Base-by-base conservation (phyloP, 2,888 invertebrate genomes). In the Hyppa rectilinea region DNA sequence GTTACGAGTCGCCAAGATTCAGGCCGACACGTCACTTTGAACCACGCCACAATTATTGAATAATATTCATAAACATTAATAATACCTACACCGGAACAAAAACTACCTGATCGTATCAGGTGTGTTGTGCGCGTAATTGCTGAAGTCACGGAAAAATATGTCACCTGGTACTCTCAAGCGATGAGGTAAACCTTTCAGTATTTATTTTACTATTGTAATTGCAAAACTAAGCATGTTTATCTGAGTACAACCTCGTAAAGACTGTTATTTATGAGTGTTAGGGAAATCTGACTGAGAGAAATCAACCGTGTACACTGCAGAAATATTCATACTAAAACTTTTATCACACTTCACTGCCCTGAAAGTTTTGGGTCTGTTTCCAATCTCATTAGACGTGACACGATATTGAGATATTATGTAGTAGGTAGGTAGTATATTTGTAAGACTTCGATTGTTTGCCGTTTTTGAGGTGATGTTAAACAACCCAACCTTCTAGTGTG, bases 71-170 rank as follows among this genome's bases (percentile, higher is more conserved):
- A 36, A 50, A 63, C 49, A 66, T 72, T 47, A 59, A 64, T 60
- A 53, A 23, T 43, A 49, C 47, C n/a, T 58, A 38, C 14, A 75
- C 59, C 71, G 60, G 74, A 79, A 74, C 59, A 74, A 64, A 73
- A 68, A 78, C 63, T 64, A 43, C 29, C 23, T 65, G 79, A 79
- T 78, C 53, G 34, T 70, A 80, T 79, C 78, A 73, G 60, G 36
- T 59, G 62, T 67, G 60, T 68, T 71, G 50, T 70, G 47, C 52
- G 55, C 56, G 66, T 81, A 79, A 79, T 83, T 76, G 68, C 69
- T 75, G 68, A 82, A 81, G 79, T 81, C 79, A 83, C 79, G 76
- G 83, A 81, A 81, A 78, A 81, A 81, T 75, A 83, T 83, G 81
- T 81, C 80, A 81, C 79, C 65, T 43, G 63, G 64, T 72, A 68